Conservation (phyloP, 2,113 vertebrate genomes). For the Chlorodrepanis virens region DNA sequence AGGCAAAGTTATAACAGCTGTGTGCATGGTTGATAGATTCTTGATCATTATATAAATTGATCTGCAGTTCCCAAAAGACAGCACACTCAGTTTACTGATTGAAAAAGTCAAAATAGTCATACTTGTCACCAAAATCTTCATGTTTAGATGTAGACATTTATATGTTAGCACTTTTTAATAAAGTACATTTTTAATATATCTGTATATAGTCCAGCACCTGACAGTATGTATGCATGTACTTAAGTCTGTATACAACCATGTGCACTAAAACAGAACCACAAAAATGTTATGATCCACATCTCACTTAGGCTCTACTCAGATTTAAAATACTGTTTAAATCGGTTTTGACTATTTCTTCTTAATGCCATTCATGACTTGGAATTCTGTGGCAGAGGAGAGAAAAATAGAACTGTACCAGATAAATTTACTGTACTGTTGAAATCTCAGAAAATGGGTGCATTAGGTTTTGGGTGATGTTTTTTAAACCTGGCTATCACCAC, state of each 20-base stretch:
- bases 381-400: background rate
- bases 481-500: background rate
- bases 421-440: background rate
- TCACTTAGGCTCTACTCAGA: background rate
- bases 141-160: background rate
- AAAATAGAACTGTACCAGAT: background rate
- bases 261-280: background rate
- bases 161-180: background rate
- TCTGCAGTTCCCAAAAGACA: background rate
- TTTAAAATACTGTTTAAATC: background rate
- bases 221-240: background rate
- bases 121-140: background rate
- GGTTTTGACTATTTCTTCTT: background rate
- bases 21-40: background rate
- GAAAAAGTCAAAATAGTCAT: background rate
- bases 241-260: background rate
- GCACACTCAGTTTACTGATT: background rate
- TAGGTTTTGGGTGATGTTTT: background rate
- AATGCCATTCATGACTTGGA: background rate
- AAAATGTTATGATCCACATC: background rate
- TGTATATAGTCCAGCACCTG: background rate
- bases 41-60: background rate
- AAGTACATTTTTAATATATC: background rate
- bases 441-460: background rate
- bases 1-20: background rate